Evolutionary conservation across 2,113 vertebrate species (phyloP), one percentile per base, ranked within the genome.

Genomic region (Cheirogaleus medius): DNA sequence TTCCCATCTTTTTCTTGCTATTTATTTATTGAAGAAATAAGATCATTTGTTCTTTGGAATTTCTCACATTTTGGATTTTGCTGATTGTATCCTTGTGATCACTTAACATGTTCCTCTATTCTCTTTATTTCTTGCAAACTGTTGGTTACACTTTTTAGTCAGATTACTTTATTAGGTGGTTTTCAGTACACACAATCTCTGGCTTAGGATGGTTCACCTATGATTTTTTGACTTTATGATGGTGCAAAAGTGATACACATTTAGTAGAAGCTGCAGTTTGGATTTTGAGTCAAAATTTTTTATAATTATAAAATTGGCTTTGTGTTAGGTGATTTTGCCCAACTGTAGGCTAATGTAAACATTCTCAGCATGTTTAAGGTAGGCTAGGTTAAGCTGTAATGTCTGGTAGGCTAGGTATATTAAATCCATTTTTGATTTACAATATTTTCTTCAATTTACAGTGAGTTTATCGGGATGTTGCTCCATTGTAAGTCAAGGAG

Each of bases 21-120:
- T 76, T 89, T 94, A 77, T 77, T 68, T 90, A 69, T 69, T 83
- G 44, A 94, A 64, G 77, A 93, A 92, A 56, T 42, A 21, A 20
- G 29, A 52, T 90, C 42, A 49, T 84, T 47, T 77, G 39, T 68
- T 66, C 17, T 77, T 95, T 80, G 94, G 27, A 60, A 87, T 87
- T 95, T 87, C 34, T 39, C 66, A 60, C 14, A 15, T 83, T 83
- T 17, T 73, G 5, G 29, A n/a, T 73, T 92, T 73, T 60, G 39
- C 54, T 60, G 54, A 58, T 58, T 82, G 52, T 39, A 60, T 80
- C 42, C 9, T 64, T 64, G 18, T 86, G 29, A n/a, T 73, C 8
- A 87, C 80, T 71, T 80, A 71, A 71, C 49, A 64, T 52, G 37
- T 73, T 64, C 21, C 42, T 81, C 4, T 81, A 27, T 29, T 39